These are phyloP conservation scores for Vulpes vulpes DNA, from an alignment of 2,113 vertebrate species.

Conservation along the genomic window DNA sequence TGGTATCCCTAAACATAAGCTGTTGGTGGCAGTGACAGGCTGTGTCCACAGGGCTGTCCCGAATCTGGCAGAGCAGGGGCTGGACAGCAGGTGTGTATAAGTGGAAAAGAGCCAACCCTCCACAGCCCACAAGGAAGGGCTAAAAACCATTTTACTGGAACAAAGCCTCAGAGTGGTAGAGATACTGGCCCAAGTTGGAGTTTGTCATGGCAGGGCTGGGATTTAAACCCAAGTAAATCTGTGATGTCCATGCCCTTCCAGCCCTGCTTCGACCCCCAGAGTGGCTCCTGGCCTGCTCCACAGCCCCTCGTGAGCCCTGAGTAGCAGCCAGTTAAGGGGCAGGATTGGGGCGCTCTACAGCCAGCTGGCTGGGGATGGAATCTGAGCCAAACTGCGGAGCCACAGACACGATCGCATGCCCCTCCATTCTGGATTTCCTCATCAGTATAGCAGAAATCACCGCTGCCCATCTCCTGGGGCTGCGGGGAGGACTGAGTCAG, in stretches of 20 bases:
- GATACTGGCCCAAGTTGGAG: neutral
- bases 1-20: neutral
- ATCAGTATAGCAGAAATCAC: neutral
- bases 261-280: neutral
- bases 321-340: rapidly evolving
- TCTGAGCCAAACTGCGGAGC: neutral
- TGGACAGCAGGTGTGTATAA: neutral
- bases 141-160: neutral
- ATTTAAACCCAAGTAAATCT: neutral
- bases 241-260: neutral
- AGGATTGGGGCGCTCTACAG: neutral
- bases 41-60: neutral
- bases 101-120: neutral
- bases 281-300: neutral
- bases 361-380: neutral
- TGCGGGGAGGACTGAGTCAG: neutral
- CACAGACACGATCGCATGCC: neutral
- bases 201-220: neutral
- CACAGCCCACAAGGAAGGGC: neutral
- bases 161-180: neutral
- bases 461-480: neutral
- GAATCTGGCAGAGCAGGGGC: neutral
- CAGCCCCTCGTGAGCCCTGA: rapidly evolving
- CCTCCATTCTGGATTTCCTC: neutral
- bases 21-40: neutral